Conservation (phyloP, 2,888 invertebrate species). For the Microplitis deprimator region DNA sequence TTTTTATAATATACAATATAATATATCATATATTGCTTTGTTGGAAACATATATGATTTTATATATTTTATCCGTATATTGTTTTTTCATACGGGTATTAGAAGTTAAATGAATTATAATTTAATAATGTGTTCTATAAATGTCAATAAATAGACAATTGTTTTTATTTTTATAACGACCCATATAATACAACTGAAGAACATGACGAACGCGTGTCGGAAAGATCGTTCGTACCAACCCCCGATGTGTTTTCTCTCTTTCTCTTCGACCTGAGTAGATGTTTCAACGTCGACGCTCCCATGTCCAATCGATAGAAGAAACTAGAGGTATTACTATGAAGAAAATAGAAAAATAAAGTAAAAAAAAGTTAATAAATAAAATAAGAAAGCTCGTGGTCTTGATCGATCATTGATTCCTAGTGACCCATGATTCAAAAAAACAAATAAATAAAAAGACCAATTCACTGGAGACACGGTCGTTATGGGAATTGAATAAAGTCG, state of each 20-base stretch:
- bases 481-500: constrained; percentile 26
- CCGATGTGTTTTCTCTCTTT: constrained; percentile 39
- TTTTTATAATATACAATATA: too few species aligned
- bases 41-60: too few species aligned
- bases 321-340: constrained; percentile 8
- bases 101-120: too few species aligned
- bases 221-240: constrained; percentile 51
- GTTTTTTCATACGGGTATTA: too few species aligned
- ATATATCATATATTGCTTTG: too few species aligned
- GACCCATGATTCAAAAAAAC: background rate
- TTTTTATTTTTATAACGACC: constrained; percentile 10
- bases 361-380: constrained; percentile 31
- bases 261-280: constrained; percentile 30
- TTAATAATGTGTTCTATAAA: background rate
- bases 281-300: constrained; percentile 29
- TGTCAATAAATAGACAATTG: background rate
- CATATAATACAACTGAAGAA: constrained; percentile 9
- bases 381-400: constrained; percentile 28
- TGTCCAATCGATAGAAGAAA: constrained; percentile 37
- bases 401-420: constrained; percentile 27
- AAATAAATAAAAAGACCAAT: background rate
- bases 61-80: too few species aligned
- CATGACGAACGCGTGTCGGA: constrained; percentile 40
- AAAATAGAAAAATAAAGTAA: constrained; percentile 8
- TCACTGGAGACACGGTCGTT: constrained; percentile 17